These are phyloP conservation scores for Chunga burmeisteri DNA, from an alignment of 2,113 vertebrate species.

Conservation along the genomic window DNA sequence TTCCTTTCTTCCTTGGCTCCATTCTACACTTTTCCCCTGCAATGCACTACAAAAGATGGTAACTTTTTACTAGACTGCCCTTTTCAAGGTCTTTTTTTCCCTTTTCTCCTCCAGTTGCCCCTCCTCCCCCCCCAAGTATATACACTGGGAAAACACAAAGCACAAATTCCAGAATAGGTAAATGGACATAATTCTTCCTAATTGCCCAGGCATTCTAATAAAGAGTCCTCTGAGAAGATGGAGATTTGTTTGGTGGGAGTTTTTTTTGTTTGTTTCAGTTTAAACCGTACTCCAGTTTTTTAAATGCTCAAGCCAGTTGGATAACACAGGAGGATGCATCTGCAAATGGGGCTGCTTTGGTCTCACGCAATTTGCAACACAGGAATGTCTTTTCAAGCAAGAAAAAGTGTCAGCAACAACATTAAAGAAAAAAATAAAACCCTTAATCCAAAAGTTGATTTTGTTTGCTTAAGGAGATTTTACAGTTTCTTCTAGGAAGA, in stretches of 20 bases:
- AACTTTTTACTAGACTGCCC: not conserved
- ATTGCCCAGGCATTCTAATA: not conserved
- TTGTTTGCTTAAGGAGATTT: not conserved
- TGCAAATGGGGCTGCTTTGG: not conserved
- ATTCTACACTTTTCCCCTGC: not conserved
- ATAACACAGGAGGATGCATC: not conserved
- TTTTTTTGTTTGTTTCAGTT: not conserved
- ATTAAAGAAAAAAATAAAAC: not conserved
- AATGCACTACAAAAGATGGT: not conserved
- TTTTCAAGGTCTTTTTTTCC: not conserved
- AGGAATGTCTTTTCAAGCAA: not conserved
- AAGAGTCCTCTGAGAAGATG: not conserved
- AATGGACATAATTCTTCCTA: not conserved
- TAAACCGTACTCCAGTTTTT: not conserved
- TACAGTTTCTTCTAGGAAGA: not conserved
- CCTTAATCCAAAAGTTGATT: not conserved
- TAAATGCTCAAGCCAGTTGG: not conserved
- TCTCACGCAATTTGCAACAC: not conserved
- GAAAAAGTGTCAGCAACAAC: not conserved
- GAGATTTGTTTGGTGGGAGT: not conserved
- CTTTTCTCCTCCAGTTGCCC: not conserved
- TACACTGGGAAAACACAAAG: not conserved
- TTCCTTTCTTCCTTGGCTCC: not conserved
- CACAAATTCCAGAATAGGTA: not conserved
- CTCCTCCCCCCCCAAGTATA: not conserved